Evolutionary conservation across 2,888 invertebrate species (phyloP), one percentile per base, ranked within the genome.

Genomic region (Thecophora atra): DNA sequence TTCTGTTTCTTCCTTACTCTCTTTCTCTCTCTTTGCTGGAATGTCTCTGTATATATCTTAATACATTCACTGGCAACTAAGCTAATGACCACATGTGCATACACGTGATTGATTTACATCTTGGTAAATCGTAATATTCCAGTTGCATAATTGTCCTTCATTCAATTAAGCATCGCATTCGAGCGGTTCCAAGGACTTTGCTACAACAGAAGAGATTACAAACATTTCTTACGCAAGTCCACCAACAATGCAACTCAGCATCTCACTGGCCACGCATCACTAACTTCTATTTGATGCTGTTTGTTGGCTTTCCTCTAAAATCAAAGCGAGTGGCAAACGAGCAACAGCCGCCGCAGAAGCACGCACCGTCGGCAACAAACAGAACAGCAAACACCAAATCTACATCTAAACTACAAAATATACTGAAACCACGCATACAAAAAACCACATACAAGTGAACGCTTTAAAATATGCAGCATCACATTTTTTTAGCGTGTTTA

Each of bases 401-500:
- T n/a, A n/a, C n/a, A n/a, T n/a, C n/a, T n/a, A n/a, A n/a, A n/a
- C n/a, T n/a, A n/a, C n/a, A n/a, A 54, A 54, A 13, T 54, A 3
- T 21, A 21, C 54, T 58, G 58, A 58, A 58, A 17, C 28, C 11
- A 37, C 37, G 24, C 28, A 3, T 15, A n/a, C n/a, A n/a, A n/a
- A n/a, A n/a, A n/a, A n/a, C 58, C 28, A 28, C 58, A 28, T 24
- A 28, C 58, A 24, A 24, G 15, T 28, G 58, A 24, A 24, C 28
- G 6, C 28, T 26, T 13, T 26, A 26, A 58, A 58, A 58, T 58
- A 58, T 28, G 58, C 58, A 58, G 28, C 26, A 58, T 26, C 28
- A 24, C 58, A 58, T 28, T 58, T 58, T 58, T 28, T 24, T 28
- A 1, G 58, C 28, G 28, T 58, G 58, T 58, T 58, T 58, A 58